Evolutionary conservation across 2,888 invertebrate species (phyloP), one percentile per base, ranked within the genome.

Genomic region (Anodontia alba): DNA sequence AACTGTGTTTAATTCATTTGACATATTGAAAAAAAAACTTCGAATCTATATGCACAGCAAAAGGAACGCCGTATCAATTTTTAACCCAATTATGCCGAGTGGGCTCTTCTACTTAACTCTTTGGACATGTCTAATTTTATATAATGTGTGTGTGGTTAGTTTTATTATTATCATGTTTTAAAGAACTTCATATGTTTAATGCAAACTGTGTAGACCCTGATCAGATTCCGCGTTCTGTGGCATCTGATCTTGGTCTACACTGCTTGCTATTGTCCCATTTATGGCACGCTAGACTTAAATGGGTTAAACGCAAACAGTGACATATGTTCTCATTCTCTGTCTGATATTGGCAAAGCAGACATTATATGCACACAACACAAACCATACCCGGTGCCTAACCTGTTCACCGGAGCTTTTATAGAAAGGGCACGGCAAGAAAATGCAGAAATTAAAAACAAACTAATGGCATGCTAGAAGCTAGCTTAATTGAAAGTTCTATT

Each of bases 401-500:
- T 43, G 78, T 78, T 29, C 70, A 76, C 36, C 54, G 68, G 29
- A 26, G n/a, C n/a, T 57, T 69, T 49, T 76, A 85, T 42, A 70
- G 83, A 20, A 66, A 69, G 17, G 54, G 66, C 26, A 83, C 84
- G 10, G 15, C 75, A 3, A 78, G 76, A 36, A 87, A 84, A 36
- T 57, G 49, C 17, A 82, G 74, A 67, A 82, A 26, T 42, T 76
- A 84, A 54, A 49, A 70, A 57, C 75, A 80, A 76, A 67, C 75
- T 7, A 77, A 80, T 46, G 83, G 86, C 49, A 81, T 83, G 78
- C 15, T 71, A 42, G 43, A 78, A 8, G 51, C 46, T 66, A 69
- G 54, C 31, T 68, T 85, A n/a, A 81, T 83, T 67, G 57, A 80
- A 68, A 57, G 69, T 57, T 83, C 85, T 29, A n/a, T 75, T 31